phyloP scores from a whole-genome alignment of 2,888 invertebrate genomes.

The Troilus luridus region DNA sequence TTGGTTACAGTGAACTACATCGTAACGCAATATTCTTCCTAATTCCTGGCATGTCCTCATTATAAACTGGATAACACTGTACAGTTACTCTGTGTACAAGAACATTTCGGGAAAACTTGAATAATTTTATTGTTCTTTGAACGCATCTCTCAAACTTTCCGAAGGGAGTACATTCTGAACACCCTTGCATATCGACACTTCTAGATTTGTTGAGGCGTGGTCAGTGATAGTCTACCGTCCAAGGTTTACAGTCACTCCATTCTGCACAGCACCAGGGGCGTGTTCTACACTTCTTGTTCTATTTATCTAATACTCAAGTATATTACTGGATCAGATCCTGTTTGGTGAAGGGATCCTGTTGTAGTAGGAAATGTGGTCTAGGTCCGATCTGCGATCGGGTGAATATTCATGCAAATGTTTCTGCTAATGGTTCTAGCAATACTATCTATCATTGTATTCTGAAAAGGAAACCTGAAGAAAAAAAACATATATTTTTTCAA shows the following conservation, averaged over 20 bases:
- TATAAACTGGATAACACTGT: too few species aligned
- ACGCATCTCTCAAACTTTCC: neutral
- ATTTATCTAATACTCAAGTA: slow-evolving; percentile 4
- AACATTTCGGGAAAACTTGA: too few species aligned
- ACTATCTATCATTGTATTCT: neutral
- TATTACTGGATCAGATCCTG: slow-evolving; percentile 40
- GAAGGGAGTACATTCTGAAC: neutral
- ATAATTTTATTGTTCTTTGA: too few species aligned
- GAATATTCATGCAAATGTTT: neutral
- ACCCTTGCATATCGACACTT: neutral
- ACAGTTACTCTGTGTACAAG: too few species aligned
- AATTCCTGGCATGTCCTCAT: too few species aligned
- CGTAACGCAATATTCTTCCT: too few species aligned
- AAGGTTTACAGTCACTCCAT: neutral
- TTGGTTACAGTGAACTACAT: too few species aligned
- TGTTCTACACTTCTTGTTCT: slow-evolving; percentile 25
- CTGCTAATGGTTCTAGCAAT: neutral
- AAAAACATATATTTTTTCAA: neutral
- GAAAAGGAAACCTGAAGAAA: neutral
- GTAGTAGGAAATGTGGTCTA: neutral
- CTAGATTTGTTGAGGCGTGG: neutral
- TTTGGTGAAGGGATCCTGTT: slow-evolving; percentile 48
- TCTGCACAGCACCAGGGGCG: neutral
- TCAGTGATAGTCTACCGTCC: slow-evolving; percentile 12
- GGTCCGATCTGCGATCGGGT: neutral